Evolutionary conservation across 2,113 vertebrate genomes (phyloP), one percentile per base, ranked within the genome.

Genomic region (Illadopsis cleaveri): DNA sequence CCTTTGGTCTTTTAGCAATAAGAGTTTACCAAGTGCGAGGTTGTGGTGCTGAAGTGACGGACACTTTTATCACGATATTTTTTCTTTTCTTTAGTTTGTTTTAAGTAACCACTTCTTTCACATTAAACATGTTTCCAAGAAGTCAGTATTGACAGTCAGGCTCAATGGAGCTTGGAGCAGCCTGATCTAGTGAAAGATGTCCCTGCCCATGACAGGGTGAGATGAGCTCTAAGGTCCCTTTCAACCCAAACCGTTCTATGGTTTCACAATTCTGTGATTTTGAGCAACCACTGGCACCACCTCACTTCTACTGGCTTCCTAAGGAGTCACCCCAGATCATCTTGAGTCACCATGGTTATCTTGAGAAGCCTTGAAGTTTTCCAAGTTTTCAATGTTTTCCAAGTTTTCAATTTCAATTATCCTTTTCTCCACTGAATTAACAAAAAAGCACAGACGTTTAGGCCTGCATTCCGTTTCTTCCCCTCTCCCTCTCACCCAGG

Each of bases 61-160:
- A 48, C 5, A 11, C 1, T 33, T 12, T 8, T 8, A 62, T 12
- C 13, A 44, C 7, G 53, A 4, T 5, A 0, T 19, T 31, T 30
- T 40, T 37, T 50, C 6, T 25, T 60, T 40, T 12, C 10, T 23
- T 31, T 21, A 17, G 2, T 21, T 79, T 75, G 3, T 19, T 91
- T 87, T 51, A 51, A 57, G 37, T 28, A 35, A 45, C 8, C 5
- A 38, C 5, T 27, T 78, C 9, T 87, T 62, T 58, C 24, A 58
- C 10, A 27, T 42, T 42, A 54, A 12, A 65, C 3, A 2, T 6
- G 1, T n/a, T 90, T 69, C 23, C 9, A 69, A 72, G 44, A 76
- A 69, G 8, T 13, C n/a, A 77, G 7, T 24, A 13, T 28, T 33
- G 22, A 48, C n/a, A 45, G 5, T 12, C 18, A 37, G 14, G 7